Base-by-base conservation (phyloP, 23 tunicate genomes). In the Clavelina lepadiformis region DNA sequence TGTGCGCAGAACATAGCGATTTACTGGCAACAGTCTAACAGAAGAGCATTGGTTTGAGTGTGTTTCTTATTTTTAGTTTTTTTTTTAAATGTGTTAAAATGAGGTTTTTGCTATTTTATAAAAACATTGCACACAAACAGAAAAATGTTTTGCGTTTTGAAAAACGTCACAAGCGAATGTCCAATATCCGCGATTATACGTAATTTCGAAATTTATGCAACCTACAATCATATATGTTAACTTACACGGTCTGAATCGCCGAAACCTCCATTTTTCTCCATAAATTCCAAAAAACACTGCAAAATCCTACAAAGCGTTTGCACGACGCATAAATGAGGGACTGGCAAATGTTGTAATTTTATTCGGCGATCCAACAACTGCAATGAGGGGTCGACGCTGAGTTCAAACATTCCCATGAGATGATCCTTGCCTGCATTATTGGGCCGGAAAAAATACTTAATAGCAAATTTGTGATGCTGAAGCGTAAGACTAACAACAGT, bases 201-300 rank as follows among this genome's bases (percentile, higher is more conserved):
- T n/a, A 21, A 56, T 15, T n/a, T n/a, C n/a, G 15, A 11, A 44
- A 44, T 11, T 13, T 44, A 11, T 44, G 18, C n/a, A n/a, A n/a
- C n/a, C n/a, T n/a, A n/a, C n/a, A n/a, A n/a, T n/a, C n/a, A n/a
- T n/a, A n/a, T n/a, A n/a, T 8, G 49, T 15, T 15, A 57, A 30
- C 57, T 61, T 36, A 55, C 86, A 61, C 38, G 35, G 45, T 87
- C 86, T 26, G 87, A 45, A 5, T 73, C 62, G 19, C 97, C 97
- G 51, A 81, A 89, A 5, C 83, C 97, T 0, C 97, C 97, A 46
- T 89, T 81, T 0, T 34, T 71, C 27, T 81, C 75, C 97, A 89
- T 89, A 72, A 81, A 89, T 0, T 7, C 29, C 19, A 89, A 25
- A 15, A 89, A 35, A 38, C 67, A 70, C 33, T 65, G 67, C 0